Evolutionary conservation across 2,797 vertebrate species (phyloP).

Genomic region (Pagetopsis macropterus): DNA sequence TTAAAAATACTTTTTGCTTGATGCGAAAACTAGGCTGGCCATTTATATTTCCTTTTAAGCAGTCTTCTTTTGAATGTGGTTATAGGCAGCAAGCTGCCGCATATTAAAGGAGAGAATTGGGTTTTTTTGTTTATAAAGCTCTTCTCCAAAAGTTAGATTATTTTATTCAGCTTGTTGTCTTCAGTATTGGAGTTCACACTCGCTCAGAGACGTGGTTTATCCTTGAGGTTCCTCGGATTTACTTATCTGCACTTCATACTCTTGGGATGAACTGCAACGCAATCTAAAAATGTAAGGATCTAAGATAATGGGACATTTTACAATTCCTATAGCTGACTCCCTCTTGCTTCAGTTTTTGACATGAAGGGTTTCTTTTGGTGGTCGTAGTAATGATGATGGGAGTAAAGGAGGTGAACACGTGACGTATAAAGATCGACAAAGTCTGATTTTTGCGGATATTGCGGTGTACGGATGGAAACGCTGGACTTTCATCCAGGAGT

Average conservation of each 20-base stretch:
- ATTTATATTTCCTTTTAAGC: not conserved
- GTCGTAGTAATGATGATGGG: not conserved
- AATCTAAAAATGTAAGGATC: not conserved
- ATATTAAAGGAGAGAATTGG: not conserved
- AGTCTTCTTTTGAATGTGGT: not conserved
- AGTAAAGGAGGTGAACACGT: not conserved
- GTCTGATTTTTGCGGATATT: not conserved
- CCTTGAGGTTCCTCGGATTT: not conserved
- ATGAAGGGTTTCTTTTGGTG: not conserved
- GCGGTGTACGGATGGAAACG: not conserved
- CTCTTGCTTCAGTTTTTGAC: too few species aligned
- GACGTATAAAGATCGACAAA: not conserved
- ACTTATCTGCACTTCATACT: not conserved
- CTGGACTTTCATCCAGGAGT: not conserved
- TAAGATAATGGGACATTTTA: not conserved
- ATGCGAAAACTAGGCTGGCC: not conserved
- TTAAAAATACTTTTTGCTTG: conserved; percentile 2
- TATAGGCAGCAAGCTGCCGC: not conserved
- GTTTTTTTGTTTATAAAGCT: not conserved
- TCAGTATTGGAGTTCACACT: conserved; percentile 10
- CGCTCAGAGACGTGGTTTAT: not conserved
- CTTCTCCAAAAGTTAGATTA: not conserved
- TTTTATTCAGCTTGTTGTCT: conserved; percentile 18
- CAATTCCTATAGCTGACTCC: not conserved
- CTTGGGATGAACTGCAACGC: not conserved